Conservation (phyloP, 2,113 vertebrate genomes). For the Orycteropus afer region DNA sequence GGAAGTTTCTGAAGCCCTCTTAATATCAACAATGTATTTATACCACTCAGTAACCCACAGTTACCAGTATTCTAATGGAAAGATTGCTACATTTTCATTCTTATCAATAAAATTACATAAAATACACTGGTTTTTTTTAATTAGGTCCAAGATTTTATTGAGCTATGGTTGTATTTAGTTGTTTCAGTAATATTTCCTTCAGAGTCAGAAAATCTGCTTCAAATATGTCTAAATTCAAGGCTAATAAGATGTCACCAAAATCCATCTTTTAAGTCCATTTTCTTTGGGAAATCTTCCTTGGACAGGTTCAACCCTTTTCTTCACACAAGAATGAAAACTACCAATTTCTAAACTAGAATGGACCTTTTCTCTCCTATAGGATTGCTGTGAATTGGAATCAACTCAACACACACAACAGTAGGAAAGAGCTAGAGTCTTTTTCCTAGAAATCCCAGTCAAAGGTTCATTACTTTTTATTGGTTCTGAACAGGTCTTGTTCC, state of each 20-base stretch:
- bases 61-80: neutral
- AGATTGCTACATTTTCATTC: neutral
- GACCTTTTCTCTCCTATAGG: neutral
- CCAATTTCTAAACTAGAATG: neutral
- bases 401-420: neutral
- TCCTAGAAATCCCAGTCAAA: neutral
- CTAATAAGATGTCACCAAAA: neutral
- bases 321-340: neutral
- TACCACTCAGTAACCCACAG: neutral
- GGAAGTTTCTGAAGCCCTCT: neutral
- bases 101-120: neutral
- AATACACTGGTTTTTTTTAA: neutral
- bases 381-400: neutral
- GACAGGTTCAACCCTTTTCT: neutral
- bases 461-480: neutral
- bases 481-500: neutral
- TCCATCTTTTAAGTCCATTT: neutral
- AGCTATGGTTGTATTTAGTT: neutral
- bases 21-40: neutral
- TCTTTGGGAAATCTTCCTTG: neutral
- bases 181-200: constrained; percentile 14
- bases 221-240: neutral
- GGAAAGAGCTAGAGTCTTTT: neutral
- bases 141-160: neutral
- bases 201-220: neutral